A percentile compares a stretch with the other conserved stretches of the same genome.
These are phyloP conservation scores for Sigmodon hispidus DNA, from an alignment of 2,113 vertebrate species.

Conservation along the genomic window DNA sequence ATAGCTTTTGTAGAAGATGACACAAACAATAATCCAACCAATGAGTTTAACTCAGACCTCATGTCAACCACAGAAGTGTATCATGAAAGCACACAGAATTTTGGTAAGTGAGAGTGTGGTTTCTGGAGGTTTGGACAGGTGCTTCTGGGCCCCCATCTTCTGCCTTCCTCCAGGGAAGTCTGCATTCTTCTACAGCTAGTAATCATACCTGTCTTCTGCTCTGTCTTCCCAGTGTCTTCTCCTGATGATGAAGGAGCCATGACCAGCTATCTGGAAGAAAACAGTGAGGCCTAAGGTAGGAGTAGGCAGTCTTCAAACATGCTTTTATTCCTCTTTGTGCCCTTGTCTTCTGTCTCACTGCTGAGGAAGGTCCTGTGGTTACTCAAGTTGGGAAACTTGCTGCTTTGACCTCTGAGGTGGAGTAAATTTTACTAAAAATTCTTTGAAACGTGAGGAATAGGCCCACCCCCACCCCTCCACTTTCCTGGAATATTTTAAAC, in stretches of 20 bases:
- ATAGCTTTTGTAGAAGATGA: fast-evolving
- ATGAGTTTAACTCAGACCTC: fast-evolving
- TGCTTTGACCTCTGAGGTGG: conserved; percentile 26
- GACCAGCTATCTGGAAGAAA: not conserved
- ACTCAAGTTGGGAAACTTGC: not conserved
- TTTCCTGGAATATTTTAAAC: not conserved
- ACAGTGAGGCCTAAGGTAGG: not conserved
- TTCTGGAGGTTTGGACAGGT: not conserved
- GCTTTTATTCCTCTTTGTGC: not conserved
- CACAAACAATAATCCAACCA: fast-evolving
- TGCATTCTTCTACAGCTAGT: not conserved
- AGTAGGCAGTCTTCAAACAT: not conserved
- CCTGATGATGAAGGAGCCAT: not conserved
- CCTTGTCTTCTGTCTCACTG: not conserved
- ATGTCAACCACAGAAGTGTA: fast-evolving
- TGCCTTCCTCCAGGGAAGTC: not conserved
- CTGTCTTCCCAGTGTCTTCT: not conserved
- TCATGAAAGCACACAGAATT: not conserved
- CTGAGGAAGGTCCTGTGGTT: not conserved
- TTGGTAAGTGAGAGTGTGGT: conserved; percentile 18
- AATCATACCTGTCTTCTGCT: not conserved
- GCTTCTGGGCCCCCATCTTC: not conserved
- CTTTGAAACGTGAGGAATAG: conserved; percentile 4
- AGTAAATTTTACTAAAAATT: conserved; percentile 8
- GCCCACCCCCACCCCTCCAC: too few relatives aligned